Evolutionary conservation across 2,113 vertebrate genomes (phyloP).

Genomic region (Emydocephalus ijimae): DNA sequence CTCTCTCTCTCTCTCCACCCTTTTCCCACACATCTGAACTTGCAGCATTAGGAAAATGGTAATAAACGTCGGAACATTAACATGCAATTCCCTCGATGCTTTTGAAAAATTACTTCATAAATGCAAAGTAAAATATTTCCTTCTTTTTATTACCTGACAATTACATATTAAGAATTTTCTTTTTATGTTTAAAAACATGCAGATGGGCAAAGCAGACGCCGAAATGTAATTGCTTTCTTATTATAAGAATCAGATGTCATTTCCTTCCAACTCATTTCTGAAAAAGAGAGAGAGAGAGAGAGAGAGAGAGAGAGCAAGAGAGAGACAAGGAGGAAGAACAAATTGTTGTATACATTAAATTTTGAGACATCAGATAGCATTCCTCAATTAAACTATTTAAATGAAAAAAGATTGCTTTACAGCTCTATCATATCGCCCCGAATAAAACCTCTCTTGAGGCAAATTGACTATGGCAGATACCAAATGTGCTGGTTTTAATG

Average conservation of each 20-base stretch:
- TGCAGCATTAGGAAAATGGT: conserved; percentile 74
- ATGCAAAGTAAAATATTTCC: conserved; percentile 80
- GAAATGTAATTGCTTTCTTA: conserved; percentile 84
- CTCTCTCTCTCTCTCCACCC: no score
- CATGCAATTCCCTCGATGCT: conserved; percentile 80
- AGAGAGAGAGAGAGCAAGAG: conserved; percentile 40
- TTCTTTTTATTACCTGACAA: conserved; percentile 84
- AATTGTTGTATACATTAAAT: conserved; percentile 89
- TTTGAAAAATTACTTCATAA: conserved; percentile 85
- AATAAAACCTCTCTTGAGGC: conserved; percentile 89
- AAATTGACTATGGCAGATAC: conserved; percentile 91
- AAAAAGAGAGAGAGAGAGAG: conserved; percentile 76
- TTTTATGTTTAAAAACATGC: conserved; percentile 83
- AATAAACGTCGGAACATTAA: conserved; percentile 77
- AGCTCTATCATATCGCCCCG: conserved; percentile 91
- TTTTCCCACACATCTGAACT: conserved; percentile 60
- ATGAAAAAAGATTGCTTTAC: conserved; percentile 94
- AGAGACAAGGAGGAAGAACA: conserved; percentile 67
- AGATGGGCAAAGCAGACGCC: conserved; percentile 72
- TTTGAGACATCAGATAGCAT: conserved; percentile 91
- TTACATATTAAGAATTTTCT: conserved; percentile 86
- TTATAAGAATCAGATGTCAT: conserved; percentile 84
- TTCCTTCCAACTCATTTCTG: conserved; percentile 78
- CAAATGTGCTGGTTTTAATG: conserved; percentile 78
- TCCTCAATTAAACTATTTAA: conserved; percentile 97